Percentiles rank a stretch among this genome's conserved stretches.
Conservation (phyloP, 2,113 vertebrate species). For the Atherinomorus stipes region DNA sequence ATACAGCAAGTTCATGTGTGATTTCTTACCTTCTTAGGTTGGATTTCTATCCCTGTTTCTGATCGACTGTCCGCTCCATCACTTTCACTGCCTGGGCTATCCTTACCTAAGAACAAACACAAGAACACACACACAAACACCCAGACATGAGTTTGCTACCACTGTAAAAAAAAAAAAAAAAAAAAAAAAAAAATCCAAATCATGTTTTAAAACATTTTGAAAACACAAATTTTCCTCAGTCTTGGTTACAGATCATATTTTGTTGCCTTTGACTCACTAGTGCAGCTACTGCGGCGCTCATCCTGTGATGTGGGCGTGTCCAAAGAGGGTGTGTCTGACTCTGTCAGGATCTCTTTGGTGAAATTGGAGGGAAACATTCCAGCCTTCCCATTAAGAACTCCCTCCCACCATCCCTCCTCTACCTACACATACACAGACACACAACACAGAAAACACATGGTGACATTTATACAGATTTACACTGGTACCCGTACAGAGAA, state of each 20-base stretch:
- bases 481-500: neutral
- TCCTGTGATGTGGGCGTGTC: conserved; percentile 88
- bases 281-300: conserved; percentile 85
- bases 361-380: conserved; percentile 99
- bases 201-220: neutral
- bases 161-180: too few relatives aligned
- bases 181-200: neutral
- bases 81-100: conserved; percentile 94
- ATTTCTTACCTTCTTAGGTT: conserved; percentile 89
- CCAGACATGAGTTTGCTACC: neutral
- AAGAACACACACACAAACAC: conserved; percentile 10
- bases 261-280: conserved; percentile 85
- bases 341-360: conserved; percentile 88
- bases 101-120: conserved; percentile 86
- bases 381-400: conserved; percentile 90
- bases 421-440: conserved; percentile 82
- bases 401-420: conserved; percentile 99
- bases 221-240: neutral
- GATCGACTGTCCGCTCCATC: conserved; percentile 93
- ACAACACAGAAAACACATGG: neutral
- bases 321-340: conserved; percentile 80
- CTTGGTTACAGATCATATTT: neutral
- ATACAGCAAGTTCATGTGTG: too few relatives aligned
- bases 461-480: neutral
- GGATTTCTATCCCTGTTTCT: conserved; percentile 92